Evolutionary conservation across 1,140 invertebrate genomes (phyloP).

Genomic region (Drosophila kohkoa): DNA sequence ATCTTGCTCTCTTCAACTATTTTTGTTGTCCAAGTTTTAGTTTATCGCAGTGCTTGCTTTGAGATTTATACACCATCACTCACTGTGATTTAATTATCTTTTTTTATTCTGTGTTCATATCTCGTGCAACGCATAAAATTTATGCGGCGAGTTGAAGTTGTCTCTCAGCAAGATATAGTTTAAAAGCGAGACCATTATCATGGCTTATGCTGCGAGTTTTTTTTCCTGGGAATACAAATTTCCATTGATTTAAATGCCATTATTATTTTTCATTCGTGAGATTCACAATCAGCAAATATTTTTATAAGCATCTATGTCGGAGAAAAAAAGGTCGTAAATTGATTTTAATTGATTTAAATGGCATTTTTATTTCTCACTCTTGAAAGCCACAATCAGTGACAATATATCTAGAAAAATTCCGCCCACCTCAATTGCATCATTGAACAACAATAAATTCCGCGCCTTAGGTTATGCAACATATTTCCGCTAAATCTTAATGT

Average conservation of each 20-base stretch:
- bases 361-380: too few species aligned
- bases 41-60: slow-evolving; percentile 30
- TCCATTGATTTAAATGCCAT: not conserved
- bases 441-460: too few species aligned
- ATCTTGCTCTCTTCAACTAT: not conserved
- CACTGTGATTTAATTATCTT: slow-evolving; percentile 73
- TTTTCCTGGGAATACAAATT: not conserved
- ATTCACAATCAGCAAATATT: too few species aligned
- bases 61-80: slow-evolving; percentile 69
- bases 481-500: slow-evolving; percentile 41
- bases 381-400: too few species aligned
- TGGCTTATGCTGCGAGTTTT: slow-evolving; percentile 6
- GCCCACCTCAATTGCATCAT: too few species aligned
- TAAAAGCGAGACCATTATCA: not conserved
- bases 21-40: slow-evolving; percentile 26
- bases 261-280: too few species aligned
- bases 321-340: too few species aligned
- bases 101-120: slow-evolving; percentile 21
- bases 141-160: slow-evolving; percentile 53
- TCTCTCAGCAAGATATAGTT: slow-evolving; percentile 13
- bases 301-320: too few species aligned
- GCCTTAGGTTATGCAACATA: too few species aligned
- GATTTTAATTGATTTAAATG: too few species aligned
- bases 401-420: too few species aligned
- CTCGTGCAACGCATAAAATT: slow-evolving; percentile 45